Evolutionary conservation across 2,797 vertebrate genomes (phyloP), one percentile per base, ranked within the genome.

Genomic region (Enteromius viviparus): DNA sequence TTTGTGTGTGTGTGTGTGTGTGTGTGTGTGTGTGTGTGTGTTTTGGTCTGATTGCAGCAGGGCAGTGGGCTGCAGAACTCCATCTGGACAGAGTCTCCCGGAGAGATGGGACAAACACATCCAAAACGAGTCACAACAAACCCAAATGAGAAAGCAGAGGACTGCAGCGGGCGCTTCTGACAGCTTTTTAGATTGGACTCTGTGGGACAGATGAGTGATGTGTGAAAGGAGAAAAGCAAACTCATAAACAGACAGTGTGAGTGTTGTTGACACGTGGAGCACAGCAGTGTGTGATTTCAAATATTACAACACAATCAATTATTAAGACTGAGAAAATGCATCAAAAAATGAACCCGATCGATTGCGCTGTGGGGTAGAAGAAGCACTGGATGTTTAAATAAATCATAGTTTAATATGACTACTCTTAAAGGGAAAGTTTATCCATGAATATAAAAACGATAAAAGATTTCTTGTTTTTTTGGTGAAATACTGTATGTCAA

Each of bases 321-420:
- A 72, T 81, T 81, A 71, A 81, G 53, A 72, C 65, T 42, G 17
- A 71, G 37, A 71, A n/a, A 70, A 70, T 0, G 3, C n/a, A 76
- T 45, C n/a, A 8, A 62, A 62, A 76, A 64, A 64, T 47, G 23
- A 77, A 47, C 58, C 26, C 29, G 29, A 51, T 34, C 9, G 17
- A 72, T 72, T 51, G 26, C 51, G 70, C 17, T 21, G 23, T 5
- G 23, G 42, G 42, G 23, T 71, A 2, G 26, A 29, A 71, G 45
- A 49, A 1, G 4, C 69, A 19, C 23, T 29, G 8, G 8, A 53
- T 74, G 47, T 34, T 74, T 74, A 53, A 51, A 74, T 74, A 32
- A 74, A 74, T 72, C 1, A 71, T 72, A 34, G 70, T 51, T 72
- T 32, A 21, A 51, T 51, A 32, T 1, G n/a, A 4, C 2, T 51